Conservation (phyloP, 2,888 invertebrate species). For the Stenoptilia bipunctidactyla region DNA sequence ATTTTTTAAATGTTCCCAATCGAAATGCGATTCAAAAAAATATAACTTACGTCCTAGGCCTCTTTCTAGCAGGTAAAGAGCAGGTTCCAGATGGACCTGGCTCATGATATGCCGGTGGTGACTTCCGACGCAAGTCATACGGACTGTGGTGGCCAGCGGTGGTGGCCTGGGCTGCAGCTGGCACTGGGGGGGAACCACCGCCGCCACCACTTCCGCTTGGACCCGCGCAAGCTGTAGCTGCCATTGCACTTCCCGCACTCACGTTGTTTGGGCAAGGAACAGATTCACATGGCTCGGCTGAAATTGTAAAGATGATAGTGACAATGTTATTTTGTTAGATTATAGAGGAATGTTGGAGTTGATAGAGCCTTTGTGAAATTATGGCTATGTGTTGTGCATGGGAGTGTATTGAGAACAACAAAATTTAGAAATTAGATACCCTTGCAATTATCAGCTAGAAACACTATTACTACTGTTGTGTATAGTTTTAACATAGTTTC, state of each 20-base stretch:
- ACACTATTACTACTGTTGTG: background rate
- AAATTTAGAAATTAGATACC: too few species aligned
- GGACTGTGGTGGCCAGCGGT: constrained; percentile 87
- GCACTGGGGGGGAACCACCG: constrained; percentile 64
- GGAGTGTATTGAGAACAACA: too few species aligned
- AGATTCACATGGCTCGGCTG: constrained; percentile 86
- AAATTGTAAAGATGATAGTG: too few species aligned
- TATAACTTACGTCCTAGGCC: constrained; percentile 77
- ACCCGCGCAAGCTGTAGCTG: constrained; percentile 59
- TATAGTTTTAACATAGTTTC: too few species aligned
- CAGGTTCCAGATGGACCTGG: constrained; percentile 74
- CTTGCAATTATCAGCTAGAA: too few species aligned
- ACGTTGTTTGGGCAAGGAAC: constrained; percentile 79
- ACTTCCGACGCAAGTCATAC: constrained; percentile 90
- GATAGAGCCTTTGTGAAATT: too few species aligned
- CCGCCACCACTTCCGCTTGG: constrained; percentile 68
- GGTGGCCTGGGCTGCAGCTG: constrained; percentile 75
- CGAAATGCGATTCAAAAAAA: constrained; percentile 1
- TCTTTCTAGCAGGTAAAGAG: constrained; percentile 87
- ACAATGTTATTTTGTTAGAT: too few species aligned
- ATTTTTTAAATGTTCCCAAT: too few species aligned
- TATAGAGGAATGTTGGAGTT: too few species aligned
- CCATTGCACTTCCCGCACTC: constrained; percentile 66
- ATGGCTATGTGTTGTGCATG: too few species aligned
- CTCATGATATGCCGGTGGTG: constrained; percentile 79